Conservation (phyloP, 2,113 vertebrate species). For the Oryzias javanicus region DNA sequence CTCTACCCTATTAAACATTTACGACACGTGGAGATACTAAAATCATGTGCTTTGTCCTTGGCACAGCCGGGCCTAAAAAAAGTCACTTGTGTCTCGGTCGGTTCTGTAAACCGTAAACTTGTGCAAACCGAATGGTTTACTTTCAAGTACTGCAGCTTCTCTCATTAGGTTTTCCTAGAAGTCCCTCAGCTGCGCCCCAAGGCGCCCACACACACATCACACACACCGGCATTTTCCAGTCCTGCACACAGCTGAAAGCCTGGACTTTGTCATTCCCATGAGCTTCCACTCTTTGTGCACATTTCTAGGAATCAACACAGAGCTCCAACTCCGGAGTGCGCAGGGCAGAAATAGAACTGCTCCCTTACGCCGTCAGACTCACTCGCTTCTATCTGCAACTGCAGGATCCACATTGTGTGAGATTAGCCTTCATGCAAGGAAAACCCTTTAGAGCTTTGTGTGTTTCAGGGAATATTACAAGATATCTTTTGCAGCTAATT, state of each 20-base stretch:
- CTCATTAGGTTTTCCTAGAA: slow-evolving; percentile 26
- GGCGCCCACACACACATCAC: not conserved
- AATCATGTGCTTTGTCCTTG: no score
- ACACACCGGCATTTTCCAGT: not conserved
- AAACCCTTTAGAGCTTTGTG: no score
- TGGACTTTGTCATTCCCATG: not conserved
- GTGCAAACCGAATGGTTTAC: no score
- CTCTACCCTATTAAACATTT: not conserved
- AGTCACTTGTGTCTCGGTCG: no score
- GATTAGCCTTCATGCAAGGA: no score
- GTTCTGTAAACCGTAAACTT: no score
- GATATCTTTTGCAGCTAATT: no score
- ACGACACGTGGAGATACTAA: not conserved
- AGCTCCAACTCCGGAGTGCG: not conserved
- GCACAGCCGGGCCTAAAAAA: not conserved
- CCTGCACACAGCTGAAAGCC: not conserved
- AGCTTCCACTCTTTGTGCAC: not conserved
- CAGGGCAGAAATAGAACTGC: not conserved
- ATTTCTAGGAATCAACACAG: slow-evolving; percentile 15
- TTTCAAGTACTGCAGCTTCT: slow-evolving; percentile 1
- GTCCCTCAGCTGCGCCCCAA: slow-evolving; percentile 5
- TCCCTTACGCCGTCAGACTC: not conserved
- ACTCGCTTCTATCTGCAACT: not conserved
- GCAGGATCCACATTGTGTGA: slow-evolving; percentile 3
- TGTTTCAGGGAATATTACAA: no score